These are phyloP conservation scores for Otus sunia DNA, from an alignment of 2,113 vertebrate species.

Conservation along the genomic window DNA sequence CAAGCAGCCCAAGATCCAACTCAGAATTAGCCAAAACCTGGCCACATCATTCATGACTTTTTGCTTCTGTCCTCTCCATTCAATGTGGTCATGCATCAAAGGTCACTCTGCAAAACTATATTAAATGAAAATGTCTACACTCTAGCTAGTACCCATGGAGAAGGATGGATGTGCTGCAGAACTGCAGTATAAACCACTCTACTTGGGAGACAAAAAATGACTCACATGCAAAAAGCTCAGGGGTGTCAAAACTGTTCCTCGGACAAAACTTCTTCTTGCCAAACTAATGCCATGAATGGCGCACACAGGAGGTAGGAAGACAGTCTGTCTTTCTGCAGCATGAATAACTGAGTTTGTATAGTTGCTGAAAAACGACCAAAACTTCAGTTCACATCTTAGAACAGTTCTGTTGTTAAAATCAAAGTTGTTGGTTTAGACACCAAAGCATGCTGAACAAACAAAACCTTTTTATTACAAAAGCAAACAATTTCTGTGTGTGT, in stretches of 20 bases:
- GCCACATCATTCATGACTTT: neutral
- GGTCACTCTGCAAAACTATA: neutral
- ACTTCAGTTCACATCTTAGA: neutral
- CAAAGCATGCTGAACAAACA: neutral
- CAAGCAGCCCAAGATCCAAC: neutral
- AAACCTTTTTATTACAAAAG: neutral
- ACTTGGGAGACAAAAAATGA: neutral
- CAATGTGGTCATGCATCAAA: neutral
- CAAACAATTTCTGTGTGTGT: neutral
- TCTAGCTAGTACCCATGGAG: neutral
- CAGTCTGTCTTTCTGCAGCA: neutral
- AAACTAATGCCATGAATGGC: neutral
- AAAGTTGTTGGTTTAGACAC: neutral
- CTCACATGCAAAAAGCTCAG: neutral
- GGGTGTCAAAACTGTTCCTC: neutral
- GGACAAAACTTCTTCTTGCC: neutral
- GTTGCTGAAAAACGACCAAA: neutral
- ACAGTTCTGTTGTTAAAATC: neutral
- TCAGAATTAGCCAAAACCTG: neutral
- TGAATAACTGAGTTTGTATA: neutral
- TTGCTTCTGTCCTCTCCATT: neutral
- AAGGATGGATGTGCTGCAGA: neutral
- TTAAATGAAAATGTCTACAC: neutral
- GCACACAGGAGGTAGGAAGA: neutral
- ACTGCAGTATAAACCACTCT: neutral